A percentile compares a stretch with the other conserved stretches of the same genome.
Evolutionary conservation across 2,888 invertebrate species (phyloP).

Genomic region (Dromius quadrimaculatus): DNA sequence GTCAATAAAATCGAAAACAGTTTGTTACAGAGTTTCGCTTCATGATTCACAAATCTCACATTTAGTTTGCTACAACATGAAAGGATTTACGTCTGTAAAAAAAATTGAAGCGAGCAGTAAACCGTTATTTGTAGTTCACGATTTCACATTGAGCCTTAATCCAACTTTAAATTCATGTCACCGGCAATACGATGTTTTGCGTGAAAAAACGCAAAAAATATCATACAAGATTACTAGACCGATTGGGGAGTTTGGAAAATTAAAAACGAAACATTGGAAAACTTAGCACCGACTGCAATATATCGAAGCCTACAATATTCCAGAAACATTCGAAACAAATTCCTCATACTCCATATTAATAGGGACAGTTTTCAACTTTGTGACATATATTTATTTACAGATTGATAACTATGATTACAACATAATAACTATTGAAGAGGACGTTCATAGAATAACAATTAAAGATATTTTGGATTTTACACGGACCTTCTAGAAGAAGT

Average conservation of each 20-base stretch:
- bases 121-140: slow-evolving; percentile 5
- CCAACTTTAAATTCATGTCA: slow-evolving; percentile 42
- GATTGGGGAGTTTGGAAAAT: slow-evolving; percentile 39
- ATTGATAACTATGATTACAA: too few relatives aligned
- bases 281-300: not conserved
- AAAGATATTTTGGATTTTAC: too few relatives aligned
- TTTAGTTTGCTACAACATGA: not conserved
- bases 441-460: too few relatives aligned
- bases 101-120: slow-evolving; percentile 13
- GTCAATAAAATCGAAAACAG: too few relatives aligned
- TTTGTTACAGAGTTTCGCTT: too few relatives aligned
- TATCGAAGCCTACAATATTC: not conserved
- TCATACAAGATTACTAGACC: slow-evolving; percentile 34
- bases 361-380: too few relatives aligned
- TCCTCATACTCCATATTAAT: too few relatives aligned
- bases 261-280: slow-evolving; percentile 27
- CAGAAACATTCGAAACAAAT: not conserved
- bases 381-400: too few relatives aligned
- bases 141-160: slow-evolving; percentile 36
- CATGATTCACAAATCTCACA: slow-evolving; percentile 30
- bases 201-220: slow-evolving; percentile 22
- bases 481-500: too few relatives aligned
- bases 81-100: slow-evolving; percentile 14
- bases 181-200: slow-evolving; percentile 1
- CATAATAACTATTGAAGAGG: too few relatives aligned